These are phyloP conservation scores for Heliconius hermathena DNA, from an alignment of 1,140 invertebrate species.

Conservation along the genomic window DNA sequence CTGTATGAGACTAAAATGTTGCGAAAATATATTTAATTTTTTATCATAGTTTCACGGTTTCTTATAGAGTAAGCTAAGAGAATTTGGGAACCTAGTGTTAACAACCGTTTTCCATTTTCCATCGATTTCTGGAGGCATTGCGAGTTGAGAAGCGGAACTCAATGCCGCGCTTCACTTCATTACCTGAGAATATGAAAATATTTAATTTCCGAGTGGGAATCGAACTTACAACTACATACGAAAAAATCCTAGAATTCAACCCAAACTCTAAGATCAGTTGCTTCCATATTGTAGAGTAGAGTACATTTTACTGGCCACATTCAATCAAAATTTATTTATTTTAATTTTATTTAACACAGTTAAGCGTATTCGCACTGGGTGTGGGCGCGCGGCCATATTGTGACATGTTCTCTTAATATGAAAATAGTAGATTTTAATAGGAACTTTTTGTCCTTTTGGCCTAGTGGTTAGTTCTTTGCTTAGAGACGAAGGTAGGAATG, in stretches of 20 bases:
- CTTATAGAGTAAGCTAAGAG: neutral
- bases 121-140: too few species aligned
- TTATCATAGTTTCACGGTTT: too few species aligned
- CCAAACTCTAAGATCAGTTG: neutral
- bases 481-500: neutral
- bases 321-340: slow-evolving; percentile 45
- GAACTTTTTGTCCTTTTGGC: neutral
- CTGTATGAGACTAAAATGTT: slow-evolving; percentile 42
- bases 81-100: neutral
- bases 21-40: neutral
- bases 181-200: too few species aligned
- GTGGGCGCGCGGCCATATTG: slow-evolving; percentile 48
- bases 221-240: too few species aligned
- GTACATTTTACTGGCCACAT: slow-evolving; percentile 46
- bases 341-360: slow-evolving; percentile 45
- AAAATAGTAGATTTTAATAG: slow-evolving; percentile 33
- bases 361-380: slow-evolving; percentile 40
- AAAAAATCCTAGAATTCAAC: neutral
- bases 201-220: too few species aligned
- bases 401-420: slow-evolving; percentile 31
- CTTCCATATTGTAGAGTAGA: neutral
- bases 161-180: too few species aligned
- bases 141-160: too few species aligned
- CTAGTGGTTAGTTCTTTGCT: neutral
- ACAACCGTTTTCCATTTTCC: too few species aligned